phyloP scores from a whole-genome alignment of 1,140 invertebrate species.

The Lamellibrachia luymesi region DNA sequence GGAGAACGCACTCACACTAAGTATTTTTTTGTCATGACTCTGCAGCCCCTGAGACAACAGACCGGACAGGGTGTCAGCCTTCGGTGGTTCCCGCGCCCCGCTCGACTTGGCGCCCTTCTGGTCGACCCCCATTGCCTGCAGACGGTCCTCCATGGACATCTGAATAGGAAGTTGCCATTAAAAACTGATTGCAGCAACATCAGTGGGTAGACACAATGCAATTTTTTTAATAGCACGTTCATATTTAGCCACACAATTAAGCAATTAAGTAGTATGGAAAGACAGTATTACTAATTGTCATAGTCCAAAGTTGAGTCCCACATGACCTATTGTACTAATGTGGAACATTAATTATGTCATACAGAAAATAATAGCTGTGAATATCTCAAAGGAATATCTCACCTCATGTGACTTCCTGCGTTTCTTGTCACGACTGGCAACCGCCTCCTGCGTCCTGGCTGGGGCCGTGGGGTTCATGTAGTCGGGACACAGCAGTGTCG shows the following conservation, averaged over 20 bases:
- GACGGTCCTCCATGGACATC: conserved; percentile 51
- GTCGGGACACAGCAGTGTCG: conserved; percentile 45
- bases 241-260: no score
- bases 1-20: conserved; percentile 43
- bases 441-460: not conserved
- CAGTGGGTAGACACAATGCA: not conserved
- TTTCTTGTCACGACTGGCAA: not conserved
- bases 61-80: conserved; percentile 45
- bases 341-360: no score
- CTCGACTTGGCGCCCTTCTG: conserved; percentile 27
- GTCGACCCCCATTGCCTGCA: conserved; percentile 48
- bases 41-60: conserved; percentile 51
- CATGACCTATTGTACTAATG: not conserved
- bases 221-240: not conserved
- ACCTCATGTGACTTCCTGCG: conserved; percentile 14
- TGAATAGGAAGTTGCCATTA: not conserved
- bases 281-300: not conserved
- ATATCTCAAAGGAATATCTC: not conserved
- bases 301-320: not conserved
- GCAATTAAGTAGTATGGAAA: no score
- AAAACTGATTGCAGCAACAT: not conserved
- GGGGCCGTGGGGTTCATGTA: conserved; percentile 36
- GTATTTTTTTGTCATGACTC: conserved; percentile 47
- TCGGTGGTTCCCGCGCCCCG: conserved; percentile 35
- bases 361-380: no score